Base-by-base conservation (phyloP, 2,888 invertebrate genomes). In the Torymus aiolomorphi region DNA sequence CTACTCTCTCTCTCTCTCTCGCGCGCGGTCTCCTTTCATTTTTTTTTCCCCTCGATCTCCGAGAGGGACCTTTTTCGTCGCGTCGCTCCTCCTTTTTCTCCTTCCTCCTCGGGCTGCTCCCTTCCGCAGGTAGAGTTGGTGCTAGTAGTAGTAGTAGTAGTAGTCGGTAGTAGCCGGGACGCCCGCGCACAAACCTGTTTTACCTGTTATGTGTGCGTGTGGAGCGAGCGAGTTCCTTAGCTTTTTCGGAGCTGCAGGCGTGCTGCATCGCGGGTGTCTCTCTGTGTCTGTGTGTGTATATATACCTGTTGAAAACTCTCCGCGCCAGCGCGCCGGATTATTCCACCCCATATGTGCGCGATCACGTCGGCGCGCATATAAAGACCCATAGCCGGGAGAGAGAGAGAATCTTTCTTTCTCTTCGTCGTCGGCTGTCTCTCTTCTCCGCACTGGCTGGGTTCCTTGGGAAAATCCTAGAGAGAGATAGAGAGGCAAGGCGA, bases 161-260 rank as follows among this genome's bases (percentile, higher is more conserved):
- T 42, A 42, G 42, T 42, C 8, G 42, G 49, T 20, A 24, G 54
- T 42, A 20, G 51, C n/a, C 82, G 82, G 83, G 87, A 88, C 88
- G 86, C 87, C 88, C 87, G 86, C 87, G 88, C 87, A 87, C 88
- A 88, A 88, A 88, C 88, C 88, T 86, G 88, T 88, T 88, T 88
- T 87, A 87, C 88, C 88, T 88, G 88, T 88, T 88, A 86, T 63
- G 61, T 62, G 62, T 73, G 73, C 72, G 57, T 49, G 84, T 24
- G 42, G 42, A 5, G 8, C 54, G 14, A 18, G 81, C 67, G 16
- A 54, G 24, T 24, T 54, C 63, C 56, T 42, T 49, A 16, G 16
- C 42, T 66, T 57, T 42, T 31, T 51, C n/a, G 42, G 42, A 12
- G 18, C 14, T 18, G 12, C 14, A 51, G 42, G 8, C 42, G 42